Evolutionary conservation across 1,140 invertebrate genomes (phyloP).

Genomic region (Sycophila sp.): DNA sequence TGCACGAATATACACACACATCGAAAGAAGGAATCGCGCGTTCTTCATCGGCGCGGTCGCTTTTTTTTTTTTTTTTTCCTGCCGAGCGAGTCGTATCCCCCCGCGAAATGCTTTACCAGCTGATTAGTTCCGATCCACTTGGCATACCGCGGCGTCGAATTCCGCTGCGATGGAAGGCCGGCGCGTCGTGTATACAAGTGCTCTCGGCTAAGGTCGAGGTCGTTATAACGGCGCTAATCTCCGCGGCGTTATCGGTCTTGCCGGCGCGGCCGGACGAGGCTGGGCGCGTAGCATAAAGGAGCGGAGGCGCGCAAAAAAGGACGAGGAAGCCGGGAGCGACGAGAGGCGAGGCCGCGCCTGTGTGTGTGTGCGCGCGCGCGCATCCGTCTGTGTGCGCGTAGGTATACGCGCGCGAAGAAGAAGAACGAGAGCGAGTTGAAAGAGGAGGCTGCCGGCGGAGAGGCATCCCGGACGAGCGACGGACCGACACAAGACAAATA

Average conservation of each 20-base stretch:
- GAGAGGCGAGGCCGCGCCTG: not conserved
- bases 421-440: conserved; percentile 12
- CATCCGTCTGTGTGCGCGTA: not conserved
- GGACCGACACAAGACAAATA: conserved; percentile 20
- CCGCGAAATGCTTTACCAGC: too few relatives aligned
- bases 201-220: conserved; percentile 25
- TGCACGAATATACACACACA: too few relatives aligned
- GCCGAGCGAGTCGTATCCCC: too few relatives aligned
- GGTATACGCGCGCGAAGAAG: not conserved
- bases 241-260: conserved; percentile 13
- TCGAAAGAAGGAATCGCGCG: too few relatives aligned
- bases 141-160: too few relatives aligned
- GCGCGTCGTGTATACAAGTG: not conserved
- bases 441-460: conserved; percentile 36
- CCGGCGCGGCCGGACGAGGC: too few relatives aligned
- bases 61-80: too few relatives aligned
- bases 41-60: too few relatives aligned
- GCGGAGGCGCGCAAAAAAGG: not conserved
- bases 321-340: not conserved
- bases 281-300: not conserved
- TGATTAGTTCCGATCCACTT: too few relatives aligned
- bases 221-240: conserved; percentile 37
- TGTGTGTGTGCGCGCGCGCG: too few relatives aligned
- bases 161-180: too few relatives aligned
- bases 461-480: not conserved